phyloP scores from a whole-genome alignment of 2,888 invertebrate species.

The Opisthograptis luteolata region DNA sequence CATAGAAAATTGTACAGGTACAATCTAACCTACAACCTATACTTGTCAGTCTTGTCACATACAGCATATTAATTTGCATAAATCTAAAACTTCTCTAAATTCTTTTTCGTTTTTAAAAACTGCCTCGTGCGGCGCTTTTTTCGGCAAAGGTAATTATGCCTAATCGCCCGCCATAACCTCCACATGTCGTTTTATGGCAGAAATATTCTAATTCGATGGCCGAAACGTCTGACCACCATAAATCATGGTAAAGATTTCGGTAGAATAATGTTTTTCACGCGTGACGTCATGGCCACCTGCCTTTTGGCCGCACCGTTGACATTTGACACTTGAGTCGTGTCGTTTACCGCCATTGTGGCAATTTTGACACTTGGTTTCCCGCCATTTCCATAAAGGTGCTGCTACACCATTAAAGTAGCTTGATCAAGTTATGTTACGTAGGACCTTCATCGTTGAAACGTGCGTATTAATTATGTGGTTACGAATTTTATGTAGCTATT shows the following conservation, averaged over 20 bases:
- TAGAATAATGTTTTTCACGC: slow-evolving; percentile 8
- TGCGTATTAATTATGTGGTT: slow-evolving; percentile 6
- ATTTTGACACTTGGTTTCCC: slow-evolving; percentile 1
- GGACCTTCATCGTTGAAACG: too few relatives aligned
- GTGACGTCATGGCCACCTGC: too few relatives aligned
- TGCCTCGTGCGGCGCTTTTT: slow-evolving; percentile 20
- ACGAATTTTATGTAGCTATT: background rate
- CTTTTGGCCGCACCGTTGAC: too few relatives aligned
- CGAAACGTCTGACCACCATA: slow-evolving; percentile 25
- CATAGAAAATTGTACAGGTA: too few relatives aligned
- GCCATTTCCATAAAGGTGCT: background rate
- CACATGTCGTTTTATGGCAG: slow-evolving; percentile 39
- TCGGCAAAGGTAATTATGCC: slow-evolving; percentile 26
- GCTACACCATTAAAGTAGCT: background rate
- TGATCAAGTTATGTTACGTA: background rate
- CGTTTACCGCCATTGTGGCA: background rate
- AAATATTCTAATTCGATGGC: slow-evolving; percentile 38
- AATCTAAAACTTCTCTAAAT: too few relatives aligned
- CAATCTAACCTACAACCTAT: too few relatives aligned
- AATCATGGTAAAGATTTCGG: slow-evolving; percentile 36
- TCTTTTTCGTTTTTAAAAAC: slow-evolving; percentile 26
- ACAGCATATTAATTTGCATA: too few relatives aligned
- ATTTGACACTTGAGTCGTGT: background rate
- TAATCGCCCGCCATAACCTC: slow-evolving; percentile 36
- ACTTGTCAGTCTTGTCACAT: too few relatives aligned